These are phyloP conservation scores for Drosophila atroscutellata DNA, from an alignment of 2,888 invertebrate genomes.

Conservation along the genomic window DNA sequence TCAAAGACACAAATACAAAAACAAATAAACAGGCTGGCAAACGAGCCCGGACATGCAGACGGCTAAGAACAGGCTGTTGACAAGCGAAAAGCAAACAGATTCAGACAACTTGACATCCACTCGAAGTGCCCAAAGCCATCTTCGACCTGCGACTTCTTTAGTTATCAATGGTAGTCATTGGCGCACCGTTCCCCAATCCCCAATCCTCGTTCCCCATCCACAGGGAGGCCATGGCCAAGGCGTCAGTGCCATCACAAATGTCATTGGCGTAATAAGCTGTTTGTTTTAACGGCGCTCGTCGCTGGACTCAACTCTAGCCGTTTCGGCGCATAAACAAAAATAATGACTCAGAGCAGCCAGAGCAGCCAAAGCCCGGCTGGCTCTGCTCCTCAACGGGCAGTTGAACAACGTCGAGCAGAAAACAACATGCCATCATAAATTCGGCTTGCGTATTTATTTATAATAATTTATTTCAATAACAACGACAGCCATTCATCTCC, in stretches of 20 bases:
- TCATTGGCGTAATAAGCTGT: conserved; percentile 81
- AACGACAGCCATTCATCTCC: conserved; percentile 60
- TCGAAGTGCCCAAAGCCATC: conserved; percentile 6
- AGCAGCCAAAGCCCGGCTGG: too few species aligned
- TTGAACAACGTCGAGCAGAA: conserved; percentile 32
- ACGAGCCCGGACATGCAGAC: conserved; percentile 5
- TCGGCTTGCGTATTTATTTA: conserved; percentile 81
- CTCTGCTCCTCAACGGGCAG: conserved; percentile 11
- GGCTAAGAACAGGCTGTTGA: conserved; percentile 61
- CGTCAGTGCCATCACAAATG: conserved; percentile 50
- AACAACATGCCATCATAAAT: conserved; percentile 72
- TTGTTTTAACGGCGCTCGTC: conserved; percentile 75
- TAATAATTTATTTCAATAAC: conserved; percentile 81
- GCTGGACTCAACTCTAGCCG: conserved; percentile 31
- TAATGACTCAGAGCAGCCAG: conserved; percentile 66
- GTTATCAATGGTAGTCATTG: conserved; percentile 68
- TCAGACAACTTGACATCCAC: conserved; percentile 52
- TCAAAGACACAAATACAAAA: conserved; percentile 45
- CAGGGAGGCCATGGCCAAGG: background rate
- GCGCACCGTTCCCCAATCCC: conserved; percentile 51
- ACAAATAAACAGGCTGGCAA: conserved; percentile 63
- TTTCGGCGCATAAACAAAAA: conserved; percentile 72
- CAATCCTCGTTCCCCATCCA: background rate
- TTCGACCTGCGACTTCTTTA: conserved; percentile 22
- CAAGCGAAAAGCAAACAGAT: conserved; percentile 77